A percentile compares a stretch with the other conserved stretches of the same genome.
Conservation (phyloP, 2,797 vertebrate species). For the Brotula barbata region DNA sequence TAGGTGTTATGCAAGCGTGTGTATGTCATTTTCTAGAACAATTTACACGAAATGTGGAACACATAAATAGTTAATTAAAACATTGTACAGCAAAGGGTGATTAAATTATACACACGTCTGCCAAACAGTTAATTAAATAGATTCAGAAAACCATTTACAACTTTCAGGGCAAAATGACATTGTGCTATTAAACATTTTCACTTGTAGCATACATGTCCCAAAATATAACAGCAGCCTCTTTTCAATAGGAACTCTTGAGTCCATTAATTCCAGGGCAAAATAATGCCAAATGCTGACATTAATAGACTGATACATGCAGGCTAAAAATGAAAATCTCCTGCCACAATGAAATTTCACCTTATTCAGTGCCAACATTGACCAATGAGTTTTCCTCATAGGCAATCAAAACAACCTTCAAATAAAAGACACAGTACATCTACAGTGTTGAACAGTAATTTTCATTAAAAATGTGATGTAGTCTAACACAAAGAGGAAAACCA, state of each 20-base stretch:
- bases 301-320: constrained; percentile 1
- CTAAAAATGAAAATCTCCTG: constrained; percentile 64
- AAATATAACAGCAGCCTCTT: constrained; percentile 1
- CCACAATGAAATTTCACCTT: constrained; percentile 43
- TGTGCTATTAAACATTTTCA: constrained; percentile 59
- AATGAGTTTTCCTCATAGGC: constrained; percentile 39
- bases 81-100: constrained; percentile 64
- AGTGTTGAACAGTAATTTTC: constrained; percentile 41
- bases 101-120: constrained; percentile 69
- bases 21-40: constrained; percentile 45
- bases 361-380: constrained; percentile 56
- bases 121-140: constrained; percentile 63
- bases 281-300: neutral
- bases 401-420: constrained; percentile 35
- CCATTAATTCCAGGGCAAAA: neutral
- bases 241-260: constrained; percentile 1
- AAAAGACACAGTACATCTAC: constrained; percentile 38
- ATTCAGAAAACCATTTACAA: constrained; percentile 63
- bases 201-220: constrained; percentile 25
- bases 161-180: constrained; percentile 52
- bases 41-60: constrained; percentile 63
- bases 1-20: constrained; percentile 44
- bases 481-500: constrained; percentile 55
- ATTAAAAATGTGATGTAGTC: constrained; percentile 33
- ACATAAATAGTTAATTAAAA: constrained; percentile 73